Conservation (phyloP, 1,140 invertebrate species). For the Probaryconus sp. region DNA sequence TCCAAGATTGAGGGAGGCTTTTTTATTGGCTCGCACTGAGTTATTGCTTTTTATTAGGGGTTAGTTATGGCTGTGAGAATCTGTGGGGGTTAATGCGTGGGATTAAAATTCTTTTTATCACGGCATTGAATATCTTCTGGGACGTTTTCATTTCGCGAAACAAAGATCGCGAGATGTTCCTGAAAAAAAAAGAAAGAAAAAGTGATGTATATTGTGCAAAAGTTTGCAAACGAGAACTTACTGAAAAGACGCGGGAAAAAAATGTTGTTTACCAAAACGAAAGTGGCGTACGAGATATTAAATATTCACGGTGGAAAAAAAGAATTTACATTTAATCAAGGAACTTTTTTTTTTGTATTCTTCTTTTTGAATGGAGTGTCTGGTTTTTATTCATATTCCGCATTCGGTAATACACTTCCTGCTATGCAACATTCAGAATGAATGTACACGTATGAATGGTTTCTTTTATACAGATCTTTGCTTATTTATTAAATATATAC, state of each 20-base stretch:
- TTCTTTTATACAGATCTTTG: slow-evolving; percentile 8
- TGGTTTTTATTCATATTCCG: slow-evolving; percentile 7
- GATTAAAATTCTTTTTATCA: slow-evolving; percentile 11
- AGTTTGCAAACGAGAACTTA: no score
- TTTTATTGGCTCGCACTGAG: slow-evolving; percentile 6
- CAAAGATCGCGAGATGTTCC: no score
- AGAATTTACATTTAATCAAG: slow-evolving; percentile 34
- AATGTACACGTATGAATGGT: slow-evolving; percentile 22
- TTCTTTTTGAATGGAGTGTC: no score
- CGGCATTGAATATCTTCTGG: no score
- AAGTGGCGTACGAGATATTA: no score
- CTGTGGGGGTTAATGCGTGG: not conserved
- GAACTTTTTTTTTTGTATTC: slow-evolving; percentile 19
- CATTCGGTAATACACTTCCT: slow-evolving; percentile 2
- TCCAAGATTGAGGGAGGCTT: slow-evolving; percentile 10
- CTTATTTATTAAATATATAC: no score
- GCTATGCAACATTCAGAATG: slow-evolving; percentile 10
- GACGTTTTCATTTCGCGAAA: no score
- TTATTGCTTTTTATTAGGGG: slow-evolving; percentile 3
- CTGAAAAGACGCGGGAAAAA: no score
- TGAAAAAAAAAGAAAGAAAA: no score
- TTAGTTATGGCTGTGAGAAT: no score
- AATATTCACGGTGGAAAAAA: slow-evolving; percentile 5
- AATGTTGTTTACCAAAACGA: no score
- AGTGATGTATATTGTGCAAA: no score